phyloP scores from a whole-genome alignment of 2,113 vertebrate genomes.

The Microcebus jonahi region DNA sequence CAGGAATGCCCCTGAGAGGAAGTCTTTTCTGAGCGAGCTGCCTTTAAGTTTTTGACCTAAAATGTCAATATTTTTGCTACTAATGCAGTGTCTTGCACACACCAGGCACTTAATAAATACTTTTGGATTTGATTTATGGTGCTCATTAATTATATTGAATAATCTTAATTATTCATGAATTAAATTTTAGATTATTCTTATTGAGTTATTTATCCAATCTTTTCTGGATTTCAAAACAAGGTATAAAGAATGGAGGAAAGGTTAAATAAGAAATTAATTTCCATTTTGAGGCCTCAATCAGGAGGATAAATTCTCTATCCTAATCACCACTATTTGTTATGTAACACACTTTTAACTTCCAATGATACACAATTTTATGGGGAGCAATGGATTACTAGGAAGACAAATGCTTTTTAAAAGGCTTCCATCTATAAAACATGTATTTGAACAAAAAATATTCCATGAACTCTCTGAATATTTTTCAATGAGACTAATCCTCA shows the following conservation, averaged over 20 bases:
- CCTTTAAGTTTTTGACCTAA: not conserved
- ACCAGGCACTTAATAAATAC: conserved; percentile 27
- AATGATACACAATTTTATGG: not conserved
- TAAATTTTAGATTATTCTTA: conserved; percentile 14
- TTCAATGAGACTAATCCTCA: not conserved
- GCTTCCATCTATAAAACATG: not conserved
- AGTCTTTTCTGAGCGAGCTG: not conserved
- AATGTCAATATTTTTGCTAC: conserved; percentile 16
- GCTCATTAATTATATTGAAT: not conserved
- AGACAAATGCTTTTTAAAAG: conserved; percentile 14
- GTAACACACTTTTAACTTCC: conserved; percentile 3
- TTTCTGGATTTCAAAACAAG: not conserved
- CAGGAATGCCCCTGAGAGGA: not conserved
- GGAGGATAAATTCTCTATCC: not conserved
- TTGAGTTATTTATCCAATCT: not conserved
- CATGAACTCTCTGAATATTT: not conserved
- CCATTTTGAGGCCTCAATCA: not conserved
- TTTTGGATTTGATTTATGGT: not conserved
- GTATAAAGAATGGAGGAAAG: not conserved
- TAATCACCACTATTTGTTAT: not conserved
- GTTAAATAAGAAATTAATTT: not conserved
- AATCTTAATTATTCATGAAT: not conserved
- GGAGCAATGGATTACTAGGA: not conserved
- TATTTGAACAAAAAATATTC: conserved; percentile 17
- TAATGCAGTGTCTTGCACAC: not conserved